phyloP scores from a whole-genome alignment of 2,888 invertebrate genomes.

The Aleiodes alternator region DNA sequence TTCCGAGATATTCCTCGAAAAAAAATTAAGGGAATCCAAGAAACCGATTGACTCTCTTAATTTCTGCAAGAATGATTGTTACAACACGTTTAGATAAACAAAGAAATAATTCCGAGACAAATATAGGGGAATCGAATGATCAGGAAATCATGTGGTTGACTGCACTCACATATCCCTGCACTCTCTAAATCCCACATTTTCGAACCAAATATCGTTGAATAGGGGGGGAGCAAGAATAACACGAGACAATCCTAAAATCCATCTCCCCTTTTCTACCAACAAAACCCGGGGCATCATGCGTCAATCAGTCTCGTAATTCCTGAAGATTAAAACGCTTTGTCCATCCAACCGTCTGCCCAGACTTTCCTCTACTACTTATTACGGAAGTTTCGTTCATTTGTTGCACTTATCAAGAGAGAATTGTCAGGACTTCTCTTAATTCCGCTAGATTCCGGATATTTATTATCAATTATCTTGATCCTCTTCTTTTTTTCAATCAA shows the following conservation, averaged over 20 bases:
- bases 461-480: no score
- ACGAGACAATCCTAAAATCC: constrained; percentile 30
- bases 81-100: not conserved
- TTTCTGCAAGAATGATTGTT: not conserved
- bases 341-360: constrained; percentile 32
- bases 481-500: not conserved
- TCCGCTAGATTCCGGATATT: no score
- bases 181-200: constrained; percentile 54
- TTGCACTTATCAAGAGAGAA: no score
- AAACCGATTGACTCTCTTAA: no score
- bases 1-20: not conserved
- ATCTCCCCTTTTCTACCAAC: constrained; percentile 13
- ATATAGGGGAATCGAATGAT: constrained; percentile 36
- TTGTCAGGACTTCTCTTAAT: no score
- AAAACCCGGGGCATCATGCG: constrained; percentile 58
- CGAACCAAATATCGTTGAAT: constrained; percentile 19
- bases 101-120: constrained; percentile 5
- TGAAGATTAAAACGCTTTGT: constrained; percentile 64
- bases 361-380: not conserved
- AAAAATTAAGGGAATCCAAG: no score
- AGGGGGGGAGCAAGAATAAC: constrained; percentile 42
- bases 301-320: constrained; percentile 67
- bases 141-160: constrained; percentile 42
- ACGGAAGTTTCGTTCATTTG: not conserved
- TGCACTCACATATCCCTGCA: constrained; percentile 49